Evolutionary conservation across 2,888 invertebrate species (phyloP).

Genomic region (Thumatha senex): DNA sequence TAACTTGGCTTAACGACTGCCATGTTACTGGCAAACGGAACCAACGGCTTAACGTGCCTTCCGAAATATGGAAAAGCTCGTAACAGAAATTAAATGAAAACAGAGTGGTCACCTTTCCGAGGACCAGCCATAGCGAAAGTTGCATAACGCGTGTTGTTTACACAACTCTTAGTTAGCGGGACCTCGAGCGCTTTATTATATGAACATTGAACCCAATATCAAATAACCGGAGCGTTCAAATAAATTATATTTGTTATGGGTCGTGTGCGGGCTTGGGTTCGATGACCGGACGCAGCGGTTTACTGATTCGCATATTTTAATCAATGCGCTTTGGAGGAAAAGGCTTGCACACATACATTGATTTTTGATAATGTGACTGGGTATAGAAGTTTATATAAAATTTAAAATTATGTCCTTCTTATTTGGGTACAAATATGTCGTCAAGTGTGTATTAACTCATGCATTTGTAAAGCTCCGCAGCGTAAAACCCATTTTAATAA

Average conservation of each 20-base stretch:
- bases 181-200: too few relatives aligned
- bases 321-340: constrained; percentile 10
- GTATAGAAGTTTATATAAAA: not conserved
- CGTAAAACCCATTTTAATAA: too few relatives aligned
- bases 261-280: constrained; percentile 20
- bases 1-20: too few relatives aligned
- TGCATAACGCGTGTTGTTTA: too few relatives aligned
- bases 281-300: constrained; percentile 23
- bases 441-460: not conserved
- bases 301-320: constrained; percentile 16
- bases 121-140: too few relatives aligned
- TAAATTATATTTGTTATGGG: constrained; percentile 14
- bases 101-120: too few relatives aligned
- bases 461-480: not conserved
- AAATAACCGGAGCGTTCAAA: constrained; percentile 3
- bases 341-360: constrained; percentile 1
- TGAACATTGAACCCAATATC: too few relatives aligned
- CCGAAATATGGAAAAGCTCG: too few relatives aligned
- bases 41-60: too few relatives aligned
- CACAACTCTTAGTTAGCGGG: too few relatives aligned
- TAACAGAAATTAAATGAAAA: too few relatives aligned
- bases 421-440: not conserved
- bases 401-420: not conserved
- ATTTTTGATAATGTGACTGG: not conserved
- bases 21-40: too few relatives aligned